phyloP scores from a whole-genome alignment of 2,888 invertebrate species.

The Drosophila crucigera region DNA sequence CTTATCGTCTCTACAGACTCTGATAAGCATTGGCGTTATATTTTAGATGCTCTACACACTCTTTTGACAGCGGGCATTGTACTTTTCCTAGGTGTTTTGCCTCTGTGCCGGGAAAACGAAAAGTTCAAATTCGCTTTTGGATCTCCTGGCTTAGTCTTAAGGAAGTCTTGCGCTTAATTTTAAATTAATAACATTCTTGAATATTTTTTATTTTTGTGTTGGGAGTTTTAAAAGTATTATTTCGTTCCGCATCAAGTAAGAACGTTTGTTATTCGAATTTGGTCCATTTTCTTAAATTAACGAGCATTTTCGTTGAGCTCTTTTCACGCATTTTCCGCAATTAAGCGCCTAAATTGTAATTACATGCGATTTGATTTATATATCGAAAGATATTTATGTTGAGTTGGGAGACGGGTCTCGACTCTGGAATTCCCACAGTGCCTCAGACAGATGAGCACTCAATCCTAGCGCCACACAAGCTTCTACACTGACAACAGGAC shows the following conservation, averaged over 20 bases:
- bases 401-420: not conserved
- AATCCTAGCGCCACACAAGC: conserved; percentile 60
- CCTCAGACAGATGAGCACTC: conserved; percentile 58
- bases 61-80: not conserved
- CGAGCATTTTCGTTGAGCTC: conserved; percentile 23
- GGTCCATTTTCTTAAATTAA: not conserved
- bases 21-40: conserved; percentile 24
- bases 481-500: conserved; percentile 23
- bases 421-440: conserved; percentile 53
- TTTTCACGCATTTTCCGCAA: conserved; percentile 60
- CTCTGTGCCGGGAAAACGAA: not conserved
- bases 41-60: conserved; percentile 15
- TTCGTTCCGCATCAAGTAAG: conserved; percentile 6
- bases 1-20: conserved; percentile 27
- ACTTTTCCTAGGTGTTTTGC: not conserved
- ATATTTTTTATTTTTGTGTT: not conserved
- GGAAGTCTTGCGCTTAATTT: not conserved
- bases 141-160: not conserved
- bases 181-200: not conserved
- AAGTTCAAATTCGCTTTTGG: not conserved
- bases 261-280: conserved; percentile 13
- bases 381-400: conserved; percentile 37
- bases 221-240: not conserved
- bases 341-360: conserved; percentile 72
- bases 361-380: conserved; percentile 62